Base-by-base conservation (phyloP, 2,888 invertebrate genomes). In the Aromia moschata region DNA sequence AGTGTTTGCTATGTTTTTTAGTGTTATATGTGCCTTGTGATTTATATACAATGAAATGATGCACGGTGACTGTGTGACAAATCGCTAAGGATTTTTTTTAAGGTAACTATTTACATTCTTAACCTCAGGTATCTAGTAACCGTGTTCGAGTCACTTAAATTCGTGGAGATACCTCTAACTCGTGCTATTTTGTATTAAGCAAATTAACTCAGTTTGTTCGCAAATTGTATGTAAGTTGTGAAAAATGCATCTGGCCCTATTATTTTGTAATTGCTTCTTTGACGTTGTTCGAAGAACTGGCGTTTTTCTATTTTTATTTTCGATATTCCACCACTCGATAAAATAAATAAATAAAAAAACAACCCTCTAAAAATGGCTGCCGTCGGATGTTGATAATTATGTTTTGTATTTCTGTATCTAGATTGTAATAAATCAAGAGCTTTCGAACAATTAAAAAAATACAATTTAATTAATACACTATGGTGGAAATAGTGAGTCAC, bases 11-110 rank as follows among this genome's bases (percentile, higher is more conserved):
- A 63, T 67, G 65, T 45, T 49, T 63, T 58, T 59, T 49, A 61
- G 64, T 67, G 67, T 64, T 63, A 55, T 41, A 55, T 59, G 67
- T 67, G 67, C 62, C 68, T 68, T 68, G 68, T 68, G 68, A 58
- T 62, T n/a, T 64, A 62, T 44, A 64, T 59, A 63, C 64, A 60
- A 66, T 66, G 58, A 51, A 47, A 54, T 47, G 38, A 59, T 59
- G 59, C 36, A 56, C 49, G 43, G 56, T 56, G 55, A 56, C 36
- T 52, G 47, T 56, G 37, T 41, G 37, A 47, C 47, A 47, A 47
- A 47, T 18, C 47, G 47, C 30, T 38, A 56, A 56, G 56, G 47
- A 56, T 31, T 40, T 31, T 31, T 40, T 31, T 47, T 47, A 46
- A 56, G 41, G 56, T 46, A 38, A 55, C 14, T 18, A 37, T 17